A percentile compares a stretch with the other conserved stretches of the same genome.
These are phyloP conservation scores for Paraescarpia echinospica DNA, from an alignment of 1,140 invertebrate genomes.

Conservation along the genomic window DNA sequence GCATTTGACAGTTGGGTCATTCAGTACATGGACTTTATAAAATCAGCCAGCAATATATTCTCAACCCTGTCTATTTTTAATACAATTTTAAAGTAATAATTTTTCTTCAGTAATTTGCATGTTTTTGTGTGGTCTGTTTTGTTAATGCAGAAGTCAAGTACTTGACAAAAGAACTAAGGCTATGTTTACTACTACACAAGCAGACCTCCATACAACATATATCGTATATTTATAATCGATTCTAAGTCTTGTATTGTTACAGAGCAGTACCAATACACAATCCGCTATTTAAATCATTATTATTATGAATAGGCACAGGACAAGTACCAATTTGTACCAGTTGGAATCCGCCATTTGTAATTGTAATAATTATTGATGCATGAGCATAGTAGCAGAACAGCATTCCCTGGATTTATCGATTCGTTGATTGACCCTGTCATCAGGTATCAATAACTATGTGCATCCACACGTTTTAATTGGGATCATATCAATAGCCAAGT, in stretches of 20 bases:
- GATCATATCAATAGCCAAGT: too few species aligned
- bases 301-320: neutral
- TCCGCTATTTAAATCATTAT: too few species aligned
- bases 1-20: neutral
- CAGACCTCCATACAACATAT: neutral
- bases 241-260: too few species aligned
- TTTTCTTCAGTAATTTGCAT: neutral
- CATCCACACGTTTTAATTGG: too few species aligned
- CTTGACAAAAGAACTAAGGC: neutral
- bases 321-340: neutral
- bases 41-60: neutral
- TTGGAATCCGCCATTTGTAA: neutral
- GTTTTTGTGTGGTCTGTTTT: neutral
- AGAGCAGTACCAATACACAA: too few species aligned
- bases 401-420: neutral
- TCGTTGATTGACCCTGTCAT: neutral
- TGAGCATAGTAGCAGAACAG: neutral
- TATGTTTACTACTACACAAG: neutral
- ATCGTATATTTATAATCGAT: neutral
- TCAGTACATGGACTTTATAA: neutral
- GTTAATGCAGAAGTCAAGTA: neutral
- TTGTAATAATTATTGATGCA: neutral
- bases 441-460: too few species aligned
- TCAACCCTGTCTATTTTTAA: neutral
- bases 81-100: too few species aligned